These are phyloP conservation scores for Drosophila helvetica DNA, from an alignment of 2,888 invertebrate genomes.

Conservation along the genomic window DNA sequence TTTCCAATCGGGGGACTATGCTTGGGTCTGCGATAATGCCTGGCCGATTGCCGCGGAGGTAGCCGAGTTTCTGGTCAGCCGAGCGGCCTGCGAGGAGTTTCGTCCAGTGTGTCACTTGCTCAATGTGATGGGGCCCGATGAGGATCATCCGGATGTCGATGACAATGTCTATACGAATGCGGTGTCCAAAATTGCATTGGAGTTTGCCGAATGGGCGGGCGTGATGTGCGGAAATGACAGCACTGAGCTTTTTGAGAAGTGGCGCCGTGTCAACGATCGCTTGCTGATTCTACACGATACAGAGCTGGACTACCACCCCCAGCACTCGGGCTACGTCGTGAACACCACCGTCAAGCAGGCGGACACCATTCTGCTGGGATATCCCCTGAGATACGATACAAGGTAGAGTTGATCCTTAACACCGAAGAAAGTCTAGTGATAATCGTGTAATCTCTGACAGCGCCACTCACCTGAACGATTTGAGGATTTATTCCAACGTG, in stretches of 20 bases:
- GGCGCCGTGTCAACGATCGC: constrained; percentile 85
- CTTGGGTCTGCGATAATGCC: constrained; percentile 83
- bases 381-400: constrained; percentile 86
- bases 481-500: constrained; percentile 85
- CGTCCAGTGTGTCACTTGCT: constrained; percentile 81
- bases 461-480: constrained; percentile 84
- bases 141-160: constrained; percentile 86
- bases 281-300: constrained; percentile 85
- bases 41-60: constrained; percentile 86
- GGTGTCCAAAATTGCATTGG: constrained; percentile 85
- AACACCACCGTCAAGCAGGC: constrained; percentile 86
- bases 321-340: constrained; percentile 85
- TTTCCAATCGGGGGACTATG: constrained; percentile 68
- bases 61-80: constrained; percentile 86
- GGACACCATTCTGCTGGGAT: constrained; percentile 86
- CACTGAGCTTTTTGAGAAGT: constrained; percentile 45
- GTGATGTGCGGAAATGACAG: constrained; percentile 55
- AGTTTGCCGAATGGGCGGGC: constrained; percentile 85
- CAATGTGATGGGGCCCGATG: constrained; percentile 87
- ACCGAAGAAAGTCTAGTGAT: neutral
- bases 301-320: constrained; percentile 86
- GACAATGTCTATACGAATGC: constrained; percentile 87
- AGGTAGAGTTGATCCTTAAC: constrained; percentile 74
- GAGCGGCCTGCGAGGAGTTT: constrained; percentile 85
- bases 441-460: constrained; percentile 41